A percentile compares a stretch with the other conserved stretches of the same genome.
These are phyloP conservation scores for Diarsia dahlii DNA, from an alignment of 2,888 invertebrate species.

Conservation along the genomic window DNA sequence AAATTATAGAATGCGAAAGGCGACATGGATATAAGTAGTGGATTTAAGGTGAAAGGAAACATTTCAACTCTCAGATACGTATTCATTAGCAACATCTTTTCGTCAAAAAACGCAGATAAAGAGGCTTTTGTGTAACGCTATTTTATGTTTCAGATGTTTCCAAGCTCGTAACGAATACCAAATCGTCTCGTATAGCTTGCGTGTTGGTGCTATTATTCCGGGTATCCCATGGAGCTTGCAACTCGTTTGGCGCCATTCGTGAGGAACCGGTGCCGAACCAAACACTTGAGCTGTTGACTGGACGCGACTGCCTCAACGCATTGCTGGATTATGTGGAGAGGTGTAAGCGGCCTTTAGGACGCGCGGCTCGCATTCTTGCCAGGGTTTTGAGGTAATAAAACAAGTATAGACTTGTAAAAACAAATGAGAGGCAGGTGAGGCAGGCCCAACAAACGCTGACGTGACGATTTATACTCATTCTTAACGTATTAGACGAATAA, in stretches of 20 bases:
- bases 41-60: too few species aligned
- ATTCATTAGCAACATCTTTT: not conserved
- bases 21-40: too few species aligned
- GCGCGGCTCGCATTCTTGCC: constrained; percentile 89
- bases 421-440: too few species aligned
- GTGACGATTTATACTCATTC: too few species aligned
- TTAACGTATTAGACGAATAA: too few species aligned
- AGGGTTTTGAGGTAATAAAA: constrained; percentile 88
- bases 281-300: constrained; percentile 81
- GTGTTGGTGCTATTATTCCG: constrained; percentile 84
- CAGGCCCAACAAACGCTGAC: too few species aligned
- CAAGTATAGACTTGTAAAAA: not conserved
- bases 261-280: constrained; percentile 80
- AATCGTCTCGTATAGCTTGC: constrained; percentile 83
- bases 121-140: too few species aligned
- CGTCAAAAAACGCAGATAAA: not conserved
- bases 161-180: constrained; percentile 72
- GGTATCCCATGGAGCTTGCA: constrained; percentile 83
- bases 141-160: constrained; percentile 69
- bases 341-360: constrained; percentile 85
- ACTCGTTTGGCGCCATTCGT: constrained; percentile 69
- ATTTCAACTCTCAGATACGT: not conserved
- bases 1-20: not conserved
- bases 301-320: constrained; percentile 82
- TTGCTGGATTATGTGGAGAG: constrained; percentile 87